These are phyloP conservation scores for Chaenocephalus aceratus DNA, from an alignment of 2,113 vertebrate genomes.

Conservation along the genomic window DNA sequence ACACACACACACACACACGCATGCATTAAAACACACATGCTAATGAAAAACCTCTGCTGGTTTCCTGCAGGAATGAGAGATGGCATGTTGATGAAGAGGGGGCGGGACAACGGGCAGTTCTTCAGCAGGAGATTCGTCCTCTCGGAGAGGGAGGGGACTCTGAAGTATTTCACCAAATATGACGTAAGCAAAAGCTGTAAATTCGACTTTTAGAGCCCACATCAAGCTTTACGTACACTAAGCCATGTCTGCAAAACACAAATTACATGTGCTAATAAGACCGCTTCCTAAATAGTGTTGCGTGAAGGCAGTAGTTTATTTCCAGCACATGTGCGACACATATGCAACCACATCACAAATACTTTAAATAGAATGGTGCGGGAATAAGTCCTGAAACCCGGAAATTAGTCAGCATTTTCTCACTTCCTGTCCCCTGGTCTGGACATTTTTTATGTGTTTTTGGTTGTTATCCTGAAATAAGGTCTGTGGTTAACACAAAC, in stretches of 20 bases:
- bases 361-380: background rate
- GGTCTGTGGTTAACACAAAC: too few relatives aligned
- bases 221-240: background rate
- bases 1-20: background rate
- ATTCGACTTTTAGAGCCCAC: background rate
- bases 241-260: background rate
- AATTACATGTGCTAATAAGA: background rate
- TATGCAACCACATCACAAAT: background rate
- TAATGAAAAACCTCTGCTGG: conserved; percentile 15
- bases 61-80: conserved; percentile 84
- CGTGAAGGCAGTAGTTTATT: background rate
- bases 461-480: too few relatives aligned
- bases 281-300: background rate
- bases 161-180: conserved; percentile 91
- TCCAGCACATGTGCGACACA: conserved; percentile 3
- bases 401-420: too few relatives aligned
- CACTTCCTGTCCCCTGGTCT: too few relatives aligned
- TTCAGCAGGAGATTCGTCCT: conserved; percentile 89
- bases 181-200: conserved; percentile 84
- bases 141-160: conserved; percentile 87
- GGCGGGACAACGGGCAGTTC: conserved; percentile 91
- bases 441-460: too few relatives aligned
- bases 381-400: too few relatives aligned
- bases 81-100: conserved; percentile 90
- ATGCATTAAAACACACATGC: too few relatives aligned